These are phyloP conservation scores for Anagyrus pseudococci DNA, from an alignment of 2,888 invertebrate genomes.

Conservation along the genomic window DNA sequence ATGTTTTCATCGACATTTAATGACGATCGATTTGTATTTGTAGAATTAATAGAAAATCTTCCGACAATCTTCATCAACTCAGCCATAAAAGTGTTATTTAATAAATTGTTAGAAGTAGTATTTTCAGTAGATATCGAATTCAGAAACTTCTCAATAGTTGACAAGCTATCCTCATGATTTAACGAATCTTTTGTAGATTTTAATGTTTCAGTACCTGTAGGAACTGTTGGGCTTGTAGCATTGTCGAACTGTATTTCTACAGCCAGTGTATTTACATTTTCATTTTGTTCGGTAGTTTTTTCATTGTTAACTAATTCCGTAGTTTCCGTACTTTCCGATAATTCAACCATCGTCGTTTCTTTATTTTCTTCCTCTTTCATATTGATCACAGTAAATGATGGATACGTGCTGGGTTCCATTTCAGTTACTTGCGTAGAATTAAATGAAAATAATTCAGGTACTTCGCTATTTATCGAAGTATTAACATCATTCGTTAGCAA, in stretches of 20 bases:
- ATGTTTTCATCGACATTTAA: slow-evolving; percentile 23
- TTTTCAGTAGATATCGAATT: slow-evolving; percentile 12
- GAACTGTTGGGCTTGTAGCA: slow-evolving; percentile 12
- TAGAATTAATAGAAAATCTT: slow-evolving; percentile 17
- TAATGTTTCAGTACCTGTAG: slow-evolving; percentile 32
- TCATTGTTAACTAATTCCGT: slow-evolving; percentile 6
- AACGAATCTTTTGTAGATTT: slow-evolving; percentile 15
- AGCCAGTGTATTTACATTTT: slow-evolving; percentile 30
- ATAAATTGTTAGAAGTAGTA: slow-evolving; percentile 17
- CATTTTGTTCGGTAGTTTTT: slow-evolving; percentile 3
- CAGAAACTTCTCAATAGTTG: slow-evolving; percentile 17
- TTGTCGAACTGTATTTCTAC: slow-evolving; percentile 26
- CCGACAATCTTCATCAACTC: slow-evolving; percentile 22
- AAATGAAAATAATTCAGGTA: slow-evolving; percentile 7
- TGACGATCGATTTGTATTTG: slow-evolving; percentile 10
- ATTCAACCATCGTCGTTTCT: neutral
- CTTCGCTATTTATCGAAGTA: slow-evolving; percentile 6
- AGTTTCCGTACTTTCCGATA: slow-evolving; percentile 8
- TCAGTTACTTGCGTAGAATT: neutral
- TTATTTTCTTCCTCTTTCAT: slow-evolving; percentile 1
- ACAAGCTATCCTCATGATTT: slow-evolving; percentile 16
- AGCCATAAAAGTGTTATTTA: slow-evolving; percentile 20
- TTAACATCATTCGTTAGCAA: neutral
- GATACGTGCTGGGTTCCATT: neutral
- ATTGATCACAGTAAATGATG: slow-evolving; percentile 1